A percentile compares a stretch with the other conserved stretches of the same genome.
Conservation (phyloP, 37 sponge, comb jelly and placozoan genomes). For the Halisarca cf. caerulea region DNA sequence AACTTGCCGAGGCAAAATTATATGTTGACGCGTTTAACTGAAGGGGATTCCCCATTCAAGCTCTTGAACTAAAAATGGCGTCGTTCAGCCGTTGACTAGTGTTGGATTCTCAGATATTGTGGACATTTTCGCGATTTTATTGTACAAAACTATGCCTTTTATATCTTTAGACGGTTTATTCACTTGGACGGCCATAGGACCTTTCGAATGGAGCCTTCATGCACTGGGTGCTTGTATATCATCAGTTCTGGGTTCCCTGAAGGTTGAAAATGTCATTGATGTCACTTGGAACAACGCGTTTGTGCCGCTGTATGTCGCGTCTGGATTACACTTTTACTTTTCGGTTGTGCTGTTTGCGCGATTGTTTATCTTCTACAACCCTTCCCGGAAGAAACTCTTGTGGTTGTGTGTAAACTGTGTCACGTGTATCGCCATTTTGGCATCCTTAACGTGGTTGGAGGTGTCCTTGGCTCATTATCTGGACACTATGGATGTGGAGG, state of each 20-base stretch:
- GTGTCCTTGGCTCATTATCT: neutral
- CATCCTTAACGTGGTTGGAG: neutral
- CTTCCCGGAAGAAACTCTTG: neutral
- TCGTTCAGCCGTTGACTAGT: too few relatives aligned
- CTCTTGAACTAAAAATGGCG: too few relatives aligned
- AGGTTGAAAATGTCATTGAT: neutral
- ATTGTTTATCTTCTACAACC: conserved; percentile 13
- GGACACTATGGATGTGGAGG: neutral
- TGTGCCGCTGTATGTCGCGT: neutral
- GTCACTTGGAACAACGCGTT: conserved; percentile 31
- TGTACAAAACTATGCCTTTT: neutral
- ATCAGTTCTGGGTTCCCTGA: conserved; percentile 24
- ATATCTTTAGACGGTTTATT: conserved; percentile 33
- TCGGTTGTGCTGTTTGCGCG: neutral
- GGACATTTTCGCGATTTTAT: neutral
- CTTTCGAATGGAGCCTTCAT: conserved; percentile 59
- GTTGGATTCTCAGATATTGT: neutral
- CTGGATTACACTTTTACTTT: neutral
- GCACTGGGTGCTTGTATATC: conserved; percentile 10
- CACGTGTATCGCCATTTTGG: neutral
- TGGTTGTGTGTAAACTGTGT: neutral
- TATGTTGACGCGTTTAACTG: too few relatives aligned
- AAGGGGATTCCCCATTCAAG: too few relatives aligned
- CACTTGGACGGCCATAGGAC: conserved; percentile 52
- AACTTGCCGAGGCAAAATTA: too few relatives aligned